phyloP scores from a whole-genome alignment of 1,140 invertebrate genomes.

The Callitettix versicolor region DNA sequence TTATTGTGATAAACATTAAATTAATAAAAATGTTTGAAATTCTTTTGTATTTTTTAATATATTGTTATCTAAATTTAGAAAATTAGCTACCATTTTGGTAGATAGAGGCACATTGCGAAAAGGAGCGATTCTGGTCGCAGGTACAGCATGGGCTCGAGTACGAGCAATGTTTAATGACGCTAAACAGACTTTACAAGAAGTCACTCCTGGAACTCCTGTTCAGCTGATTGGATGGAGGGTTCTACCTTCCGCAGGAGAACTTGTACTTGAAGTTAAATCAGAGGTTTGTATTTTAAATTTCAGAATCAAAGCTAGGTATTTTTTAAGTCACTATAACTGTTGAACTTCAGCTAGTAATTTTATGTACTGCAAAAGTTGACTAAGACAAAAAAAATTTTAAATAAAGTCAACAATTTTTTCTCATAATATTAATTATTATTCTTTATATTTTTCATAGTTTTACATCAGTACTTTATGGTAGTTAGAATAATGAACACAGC shows the following conservation, averaged over 20 bases:
- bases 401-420: neutral
- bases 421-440: neutral
- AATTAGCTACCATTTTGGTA: constrained; percentile 78
- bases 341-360: too few species aligned
- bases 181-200: constrained; percentile 44
- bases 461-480: too few species aligned
- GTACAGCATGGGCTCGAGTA: constrained; percentile 73
- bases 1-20: too few species aligned
- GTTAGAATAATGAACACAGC: too few species aligned
- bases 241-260: constrained; percentile 77
- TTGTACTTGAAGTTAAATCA: constrained; percentile 68
- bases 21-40: too few species aligned
- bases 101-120: constrained; percentile 80
- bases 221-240: constrained; percentile 83
- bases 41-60: too few species aligned
- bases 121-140: constrained; percentile 73
- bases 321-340: too few species aligned
- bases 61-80: constrained; percentile 41
- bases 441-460: too few species aligned
- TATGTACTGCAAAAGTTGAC: too few species aligned
- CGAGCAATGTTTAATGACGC: constrained; percentile 61
- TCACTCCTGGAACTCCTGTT: constrained; percentile 69
- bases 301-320: neutral
- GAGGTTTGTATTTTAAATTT: constrained; percentile 39
- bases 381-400: neutral